These are phyloP conservation scores for Drosophila ohnishii DNA, from an alignment of 1,140 invertebrate species.

Conservation along the genomic window DNA sequence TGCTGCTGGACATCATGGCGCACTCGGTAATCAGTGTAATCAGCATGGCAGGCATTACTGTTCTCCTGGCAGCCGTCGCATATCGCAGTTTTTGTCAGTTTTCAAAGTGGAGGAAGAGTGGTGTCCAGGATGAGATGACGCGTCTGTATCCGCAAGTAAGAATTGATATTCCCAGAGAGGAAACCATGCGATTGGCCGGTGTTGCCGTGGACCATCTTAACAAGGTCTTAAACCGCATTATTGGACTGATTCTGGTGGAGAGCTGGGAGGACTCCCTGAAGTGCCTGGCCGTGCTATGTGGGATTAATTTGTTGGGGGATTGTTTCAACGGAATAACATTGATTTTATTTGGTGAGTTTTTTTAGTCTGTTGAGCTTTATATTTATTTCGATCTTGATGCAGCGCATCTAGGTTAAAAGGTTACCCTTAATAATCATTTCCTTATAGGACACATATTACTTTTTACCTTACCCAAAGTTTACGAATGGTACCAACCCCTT, in stretches of 20 bases:
- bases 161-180: slow-evolving; percentile 48
- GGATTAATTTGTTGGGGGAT: slow-evolving; percentile 57
- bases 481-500: slow-evolving; percentile 38
- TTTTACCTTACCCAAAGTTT: slow-evolving; percentile 63
- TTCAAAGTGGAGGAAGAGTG: slow-evolving; percentile 21
- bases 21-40: slow-evolving; percentile 66
- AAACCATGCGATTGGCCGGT: slow-evolving; percentile 33
- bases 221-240: slow-evolving; percentile 15
- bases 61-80: slow-evolving; percentile 25
- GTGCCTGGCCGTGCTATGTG: slow-evolving; percentile 35
- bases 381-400: too few species aligned
- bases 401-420: too few species aligned
- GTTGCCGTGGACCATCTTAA: slow-evolving; percentile 35
- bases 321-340: slow-evolving; percentile 57
- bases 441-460: slow-evolving; percentile 38
- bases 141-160: slow-evolving; percentile 21
- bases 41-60: slow-evolving; percentile 50
- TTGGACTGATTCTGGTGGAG: slow-evolving; percentile 46
- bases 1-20: slow-evolving; percentile 48
- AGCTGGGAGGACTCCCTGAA: slow-evolving; percentile 53
- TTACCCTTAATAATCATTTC: background rate
- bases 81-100: slow-evolving; percentile 34
- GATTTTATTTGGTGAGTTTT: slow-evolving; percentile 47
- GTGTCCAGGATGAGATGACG: slow-evolving; percentile 12
- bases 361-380: too few species aligned